These are phyloP conservation scores for Sandelia bainsii DNA, from an alignment of 2,797 vertebrate genomes.

Conservation along the genomic window DNA sequence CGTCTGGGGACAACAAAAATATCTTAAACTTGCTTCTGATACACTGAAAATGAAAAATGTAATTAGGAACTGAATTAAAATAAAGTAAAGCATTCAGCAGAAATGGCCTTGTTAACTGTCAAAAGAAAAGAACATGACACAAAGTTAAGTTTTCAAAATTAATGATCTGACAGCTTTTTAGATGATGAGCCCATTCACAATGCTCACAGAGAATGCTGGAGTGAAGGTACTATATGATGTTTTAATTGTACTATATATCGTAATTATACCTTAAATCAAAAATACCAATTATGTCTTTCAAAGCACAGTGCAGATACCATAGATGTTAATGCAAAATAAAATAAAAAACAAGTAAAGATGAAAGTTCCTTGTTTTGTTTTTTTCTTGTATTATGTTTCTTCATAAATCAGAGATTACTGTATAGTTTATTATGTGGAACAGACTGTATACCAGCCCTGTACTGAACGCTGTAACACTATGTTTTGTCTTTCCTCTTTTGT, in stretches of 20 bases:
- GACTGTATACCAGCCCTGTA: no score
- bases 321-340: neutral
- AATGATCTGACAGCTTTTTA: neutral
- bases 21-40: neutral
- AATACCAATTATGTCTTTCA: neutral
- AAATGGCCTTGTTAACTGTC: neutral
- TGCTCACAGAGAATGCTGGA: no score
- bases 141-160: neutral
- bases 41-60: neutral
- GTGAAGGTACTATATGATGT: no score
- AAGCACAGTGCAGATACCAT: neutral
- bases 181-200: neutral
- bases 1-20: no score
- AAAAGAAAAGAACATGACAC: neutral
- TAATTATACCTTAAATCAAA: no score
- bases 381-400: neutral
- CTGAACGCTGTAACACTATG: neutral
- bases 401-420: neutral
- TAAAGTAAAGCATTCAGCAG: neutral
- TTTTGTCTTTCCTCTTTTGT: neutral
- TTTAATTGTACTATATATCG: no score
- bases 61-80: neutral
- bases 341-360: neutral
- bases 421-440: neutral
- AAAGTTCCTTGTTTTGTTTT: neutral